Conservation (phyloP, 2,113 vertebrate genomes). For the Lycaon pictus region DNA sequence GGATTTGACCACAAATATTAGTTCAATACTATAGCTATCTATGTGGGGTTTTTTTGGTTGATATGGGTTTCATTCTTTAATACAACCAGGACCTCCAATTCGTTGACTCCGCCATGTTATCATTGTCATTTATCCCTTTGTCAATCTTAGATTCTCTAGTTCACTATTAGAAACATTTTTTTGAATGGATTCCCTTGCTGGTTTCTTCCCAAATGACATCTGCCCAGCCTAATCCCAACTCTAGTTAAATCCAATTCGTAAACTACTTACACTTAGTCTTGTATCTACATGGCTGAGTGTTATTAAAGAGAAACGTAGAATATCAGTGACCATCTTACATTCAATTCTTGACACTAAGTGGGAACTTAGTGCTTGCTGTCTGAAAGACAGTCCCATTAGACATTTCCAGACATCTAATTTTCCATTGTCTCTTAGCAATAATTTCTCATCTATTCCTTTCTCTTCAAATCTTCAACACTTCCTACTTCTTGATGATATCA, state of each 20-base stretch:
- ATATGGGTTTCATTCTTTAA: background rate
- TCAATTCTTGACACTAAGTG: background rate
- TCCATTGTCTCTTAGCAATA: background rate
- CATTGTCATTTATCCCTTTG: background rate
- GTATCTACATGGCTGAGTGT: background rate
- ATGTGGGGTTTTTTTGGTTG: background rate
- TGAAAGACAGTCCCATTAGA: background rate
- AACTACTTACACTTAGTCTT: background rate
- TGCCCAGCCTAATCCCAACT: background rate
- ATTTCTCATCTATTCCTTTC: background rate
- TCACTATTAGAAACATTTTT: background rate
- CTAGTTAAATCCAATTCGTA: background rate
- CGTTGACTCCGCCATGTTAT: background rate
- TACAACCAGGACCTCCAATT: background rate
- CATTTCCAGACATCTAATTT: background rate
- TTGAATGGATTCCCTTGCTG: background rate
- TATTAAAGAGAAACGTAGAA: background rate
- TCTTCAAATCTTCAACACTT: background rate
- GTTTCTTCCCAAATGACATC: background rate
- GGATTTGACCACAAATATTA: background rate
- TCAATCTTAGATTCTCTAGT: background rate
- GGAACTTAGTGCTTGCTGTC: background rate
- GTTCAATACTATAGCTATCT: background rate
- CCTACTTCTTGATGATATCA: background rate
- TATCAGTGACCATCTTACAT: background rate